Evolutionary conservation across 2,113 vertebrate genomes (phyloP).

Genomic region (Onychostoma macrolepis): DNA sequence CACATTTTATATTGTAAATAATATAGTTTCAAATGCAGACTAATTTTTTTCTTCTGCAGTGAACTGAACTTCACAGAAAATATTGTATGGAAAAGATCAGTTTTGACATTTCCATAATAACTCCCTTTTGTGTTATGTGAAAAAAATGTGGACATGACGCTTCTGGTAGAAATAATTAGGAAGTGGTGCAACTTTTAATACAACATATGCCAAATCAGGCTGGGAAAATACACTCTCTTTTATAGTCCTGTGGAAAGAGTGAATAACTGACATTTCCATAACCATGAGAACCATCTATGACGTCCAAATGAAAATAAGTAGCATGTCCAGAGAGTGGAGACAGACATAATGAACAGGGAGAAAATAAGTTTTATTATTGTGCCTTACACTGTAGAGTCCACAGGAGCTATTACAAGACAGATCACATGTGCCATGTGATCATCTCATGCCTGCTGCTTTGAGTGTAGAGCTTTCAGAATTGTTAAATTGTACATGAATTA

Average conservation of each 20-base stretch:
- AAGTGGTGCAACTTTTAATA: background rate
- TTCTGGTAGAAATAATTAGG: background rate
- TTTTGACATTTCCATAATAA: background rate
- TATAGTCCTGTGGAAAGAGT: conserved; percentile 8
- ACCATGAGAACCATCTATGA: background rate
- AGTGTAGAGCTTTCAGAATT: background rate
- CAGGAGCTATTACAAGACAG: conserved; percentile 1
- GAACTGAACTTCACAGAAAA: background rate
- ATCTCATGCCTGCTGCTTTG: conserved; percentile 6
- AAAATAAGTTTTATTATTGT: background rate
- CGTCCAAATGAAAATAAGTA: conserved; percentile 5
- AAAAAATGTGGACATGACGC: background rate
- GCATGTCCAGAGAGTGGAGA: conserved; percentile 15
- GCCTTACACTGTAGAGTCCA: background rate
- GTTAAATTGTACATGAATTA: background rate
- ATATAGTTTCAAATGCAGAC: background rate
- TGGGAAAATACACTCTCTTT: background rate
- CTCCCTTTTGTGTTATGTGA: background rate
- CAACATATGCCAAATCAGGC: background rate
- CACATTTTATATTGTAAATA: background rate
- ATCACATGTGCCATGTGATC: conserved; percentile 14
- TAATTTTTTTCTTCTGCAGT: background rate
- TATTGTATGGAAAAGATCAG: background rate
- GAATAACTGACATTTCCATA: conserved; percentile 1
- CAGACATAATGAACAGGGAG: background rate